Conservation (phyloP, 2,113 vertebrate species). For the Alouatta palliata region DNA sequence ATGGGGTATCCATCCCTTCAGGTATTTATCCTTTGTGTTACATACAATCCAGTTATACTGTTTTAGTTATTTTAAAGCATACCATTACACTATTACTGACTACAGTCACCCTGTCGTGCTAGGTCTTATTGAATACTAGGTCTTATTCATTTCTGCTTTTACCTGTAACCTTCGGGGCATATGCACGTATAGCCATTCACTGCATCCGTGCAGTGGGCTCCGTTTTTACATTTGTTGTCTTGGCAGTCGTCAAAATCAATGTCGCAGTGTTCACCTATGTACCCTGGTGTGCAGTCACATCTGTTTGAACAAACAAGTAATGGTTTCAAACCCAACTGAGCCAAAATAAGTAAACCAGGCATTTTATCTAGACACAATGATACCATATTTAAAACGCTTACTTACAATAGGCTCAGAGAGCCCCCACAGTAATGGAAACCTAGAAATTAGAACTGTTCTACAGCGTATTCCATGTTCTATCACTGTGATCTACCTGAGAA, state of each 20-base stretch:
- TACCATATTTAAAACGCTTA: background rate
- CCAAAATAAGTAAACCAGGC: background rate
- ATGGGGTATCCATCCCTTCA: no score
- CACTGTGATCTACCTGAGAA: background rate
- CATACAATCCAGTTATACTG: no score
- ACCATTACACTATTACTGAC: no score
- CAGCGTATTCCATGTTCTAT: background rate
- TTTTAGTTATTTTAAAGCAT: no score
- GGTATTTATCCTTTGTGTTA: no score
- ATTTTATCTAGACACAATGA: background rate
- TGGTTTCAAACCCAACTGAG: background rate
- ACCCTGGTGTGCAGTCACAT: slow-evolving; percentile 97
- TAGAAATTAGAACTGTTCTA: background rate
- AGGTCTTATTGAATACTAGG: no score
- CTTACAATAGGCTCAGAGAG: background rate
- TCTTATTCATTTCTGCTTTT: background rate
- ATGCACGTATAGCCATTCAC: slow-evolving; percentile 96
- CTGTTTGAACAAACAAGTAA: slow-evolving; percentile 80
- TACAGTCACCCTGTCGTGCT: no score
- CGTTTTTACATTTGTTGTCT: slow-evolving; percentile 96
- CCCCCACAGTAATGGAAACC: background rate
- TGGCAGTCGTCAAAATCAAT: slow-evolving; percentile 94
- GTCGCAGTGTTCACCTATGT: slow-evolving; percentile 94
- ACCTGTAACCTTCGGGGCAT: slow-evolving; percentile 98
- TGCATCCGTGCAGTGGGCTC: slow-evolving; percentile 94